Evolutionary conservation across 2,888 invertebrate species (phyloP), one percentile per base, ranked within the genome.

Genomic region (Eilema griseolum): DNA sequence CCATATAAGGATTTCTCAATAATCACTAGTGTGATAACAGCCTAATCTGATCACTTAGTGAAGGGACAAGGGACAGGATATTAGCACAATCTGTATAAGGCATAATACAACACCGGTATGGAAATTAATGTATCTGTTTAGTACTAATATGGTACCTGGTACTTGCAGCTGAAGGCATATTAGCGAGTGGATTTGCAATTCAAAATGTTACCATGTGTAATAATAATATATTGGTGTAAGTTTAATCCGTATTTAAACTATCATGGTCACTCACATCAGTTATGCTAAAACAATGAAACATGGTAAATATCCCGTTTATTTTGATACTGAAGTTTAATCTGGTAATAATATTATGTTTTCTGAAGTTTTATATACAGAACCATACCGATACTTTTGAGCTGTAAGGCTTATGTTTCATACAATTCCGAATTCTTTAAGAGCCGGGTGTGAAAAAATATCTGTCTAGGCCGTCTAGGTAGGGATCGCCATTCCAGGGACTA

Each of bases 81-180:
- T 79, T 81, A 77, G 77, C 74, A 69, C 71, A 52, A 7, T 60
- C 76, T 72, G 56, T 65, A 76, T 78, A 81, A 71, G 80, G 81
- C 63, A 65, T 71, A 73, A 61, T 76, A 80, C 70, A 71, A 74
- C 46, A 78, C 78, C 10, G 20, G 26, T 66, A 59, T 66, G 20
- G 26, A 66, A 52, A 52, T 52, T 52, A 10, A 52, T n/a, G 52
- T 52, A 52, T 59, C 37, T 59, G 57, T 66, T 37, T 26, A 66
- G 56, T 66, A 57, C 66, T 3, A 26, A 24, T 59, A 37, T 20
- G 11, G 10, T 26, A 33, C 23, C 23, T 11, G 20, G 20, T 20
- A 2, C 52, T 52, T 52, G 52, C 52, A 52, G 52, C 52, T 52
- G n/a, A 52, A n/a, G 52, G 52, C 20, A 46, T 46, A 20, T 20